Evolutionary conservation across 1,140 invertebrate genomes (phyloP).

Genomic region (Copidosoma floridanum): DNA sequence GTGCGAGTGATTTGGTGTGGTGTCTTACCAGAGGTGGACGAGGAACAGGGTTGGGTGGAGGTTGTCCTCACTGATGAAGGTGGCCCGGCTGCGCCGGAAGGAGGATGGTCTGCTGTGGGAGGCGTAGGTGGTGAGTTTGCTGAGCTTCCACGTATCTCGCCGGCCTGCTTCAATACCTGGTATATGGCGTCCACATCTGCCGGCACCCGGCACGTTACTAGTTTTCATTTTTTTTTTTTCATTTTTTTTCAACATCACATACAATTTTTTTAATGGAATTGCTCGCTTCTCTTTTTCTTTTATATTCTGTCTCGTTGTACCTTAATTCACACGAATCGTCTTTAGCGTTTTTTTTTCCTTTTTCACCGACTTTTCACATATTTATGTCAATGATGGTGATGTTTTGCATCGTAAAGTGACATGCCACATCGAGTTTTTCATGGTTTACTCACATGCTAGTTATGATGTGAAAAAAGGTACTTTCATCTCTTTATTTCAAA

Average conservation of each 20-base stretch:
- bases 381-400: background rate
- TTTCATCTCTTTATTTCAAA: too few species aligned
- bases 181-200: conserved; percentile 85
- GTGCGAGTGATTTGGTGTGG: too few species aligned
- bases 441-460: too few species aligned
- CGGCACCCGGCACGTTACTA: conserved; percentile 37
- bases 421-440: background rate
- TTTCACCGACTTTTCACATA: background rate
- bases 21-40: conserved; percentile 66
- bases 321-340: background rate
- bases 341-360: background rate
- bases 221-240: conserved; percentile 26
- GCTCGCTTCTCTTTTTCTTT: background rate
- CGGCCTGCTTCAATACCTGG: conserved; percentile 89
- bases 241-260: conserved; percentile 4
- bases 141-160: conserved; percentile 68
- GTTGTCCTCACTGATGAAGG: conserved; percentile 54
- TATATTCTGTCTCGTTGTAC: background rate
- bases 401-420: background rate
- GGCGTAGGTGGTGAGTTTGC: conserved; percentile 56
- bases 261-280: background rate
- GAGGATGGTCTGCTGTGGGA: conserved; percentile 53
- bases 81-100: conserved; percentile 48
- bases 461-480: too few species aligned
- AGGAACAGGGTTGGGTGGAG: conserved; percentile 59